A percentile compares a stretch with the other conserved stretches of the same genome.
These are phyloP conservation scores for Nilaparvata lugens DNA, from an alignment of 1,140 invertebrate genomes.

Conservation along the genomic window DNA sequence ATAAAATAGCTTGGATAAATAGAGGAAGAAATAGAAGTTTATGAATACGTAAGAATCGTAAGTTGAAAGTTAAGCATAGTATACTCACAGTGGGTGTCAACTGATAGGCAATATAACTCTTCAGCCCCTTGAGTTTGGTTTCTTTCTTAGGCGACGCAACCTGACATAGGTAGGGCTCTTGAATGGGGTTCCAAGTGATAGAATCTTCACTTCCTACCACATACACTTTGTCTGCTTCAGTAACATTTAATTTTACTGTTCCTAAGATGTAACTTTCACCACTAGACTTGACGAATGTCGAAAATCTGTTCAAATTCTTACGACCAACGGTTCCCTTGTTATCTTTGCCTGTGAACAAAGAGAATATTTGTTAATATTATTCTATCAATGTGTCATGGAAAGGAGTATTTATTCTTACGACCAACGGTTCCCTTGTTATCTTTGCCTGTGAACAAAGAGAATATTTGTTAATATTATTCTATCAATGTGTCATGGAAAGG, in stretches of 20 bases:
- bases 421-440: conserved; percentile 45
- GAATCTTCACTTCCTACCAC: conserved; percentile 58
- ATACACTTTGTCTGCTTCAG: conserved; percentile 66
- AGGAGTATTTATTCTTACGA: conserved; percentile 69
- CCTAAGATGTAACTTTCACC: conserved; percentile 88
- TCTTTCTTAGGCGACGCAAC: conserved; percentile 95
- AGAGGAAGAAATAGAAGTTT: too few species aligned
- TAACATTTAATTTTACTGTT: conserved; percentile 55
- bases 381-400: too few species aligned
- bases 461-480: too few species aligned
- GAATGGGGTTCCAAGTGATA: conserved; percentile 59
- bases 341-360: not conserved
- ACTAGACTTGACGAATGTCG: conserved; percentile 82
- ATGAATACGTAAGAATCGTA: conserved; percentile 10
- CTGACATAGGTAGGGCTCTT: conserved; percentile 66
- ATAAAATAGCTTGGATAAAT: too few species aligned
- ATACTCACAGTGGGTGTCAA: conserved; percentile 74
- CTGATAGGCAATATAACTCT: conserved; percentile 95
- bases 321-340: conserved; percentile 50
- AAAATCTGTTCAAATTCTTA: conserved; percentile 82
- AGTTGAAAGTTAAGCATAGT: not conserved
- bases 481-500: too few species aligned
- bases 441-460: not conserved
- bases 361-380: too few species aligned
- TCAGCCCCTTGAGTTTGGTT: conserved; percentile 92